Base-by-base conservation (phyloP, 2,797 vertebrate genomes). In the Dromococcyx pavoninus region DNA sequence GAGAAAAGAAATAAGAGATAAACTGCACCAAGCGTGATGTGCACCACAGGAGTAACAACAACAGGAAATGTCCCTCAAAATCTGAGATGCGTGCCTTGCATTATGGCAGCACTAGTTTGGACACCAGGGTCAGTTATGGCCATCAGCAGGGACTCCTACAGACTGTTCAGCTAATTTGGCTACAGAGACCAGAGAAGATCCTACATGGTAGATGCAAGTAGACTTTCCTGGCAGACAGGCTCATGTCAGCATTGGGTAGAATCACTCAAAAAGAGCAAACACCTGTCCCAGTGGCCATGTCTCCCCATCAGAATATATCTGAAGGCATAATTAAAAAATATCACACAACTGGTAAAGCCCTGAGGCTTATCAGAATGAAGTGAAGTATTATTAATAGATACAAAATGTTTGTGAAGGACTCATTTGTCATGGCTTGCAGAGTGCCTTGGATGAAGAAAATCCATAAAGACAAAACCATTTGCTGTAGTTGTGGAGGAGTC, bases 11-110 rank as follows among this genome's bases (percentile, higher is more conserved):
- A 10, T 43, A 60, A 41, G 32, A 86, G 22, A 46, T 13, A 66
- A 62, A 33, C 9, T 41, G 9, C 27, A 46, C 14, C 0, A 1
- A 71, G 11, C 13, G n/a, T 0, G 0, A 57, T 11, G 53, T 11
- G 11, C 72, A 57, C 13, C 0, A 0, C 30, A 4, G 41, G 41
- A 72, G 13, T 7, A 77, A 17, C 11, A 19, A 84, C 41, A 74
- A 10, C 57, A 72, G 41, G 33, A 28, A 19, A n/a, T 24, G 24
- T 60, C 23, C 9, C 19, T 50, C 58, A 48, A 74, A 81, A 71
- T 33, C 50, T 46, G 57, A 21, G 16, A 13, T 33, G 22, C 24
- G 53, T 69, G 19, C 11, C 17, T n/a, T 53, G 32, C 44, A 28
- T 57, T 84, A 27, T 1, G 2, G 30, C 16, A 66, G 41, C 28